Base-by-base conservation (phyloP, 2,113 vertebrate genomes). In the Gallinago media region DNA sequence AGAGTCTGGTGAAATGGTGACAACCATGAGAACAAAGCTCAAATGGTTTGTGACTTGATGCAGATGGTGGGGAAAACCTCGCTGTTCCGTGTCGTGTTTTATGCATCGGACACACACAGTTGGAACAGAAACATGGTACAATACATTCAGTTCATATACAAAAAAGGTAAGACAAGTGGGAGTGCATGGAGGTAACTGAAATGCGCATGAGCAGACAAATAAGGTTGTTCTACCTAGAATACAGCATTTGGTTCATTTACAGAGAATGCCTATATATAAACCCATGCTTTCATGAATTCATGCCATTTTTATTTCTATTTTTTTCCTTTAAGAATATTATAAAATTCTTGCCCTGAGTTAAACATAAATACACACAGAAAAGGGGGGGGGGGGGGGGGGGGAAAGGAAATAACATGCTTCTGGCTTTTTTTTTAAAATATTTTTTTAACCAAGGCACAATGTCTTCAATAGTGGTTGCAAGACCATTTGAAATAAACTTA, bases 301-400 rank as follows among this genome's bases (percentile, higher is more conserved):
- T 94, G 96, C 89, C 70, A 73, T 88, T 96, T 96, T 96, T 89
- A 78, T 94, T 95, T 46, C 34, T 84, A 29, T 73, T 36, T 87
- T 87, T 96, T 94, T 89, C 65, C 36, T 92, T 94, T 94, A 94
- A 89, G 50, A 92, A 86, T 94, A 95, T 85, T 97, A 97, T 47
- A 96, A 97, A 95, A 78, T 70, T 94, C 95, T 97, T 96, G 82
- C 91, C 89, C 81, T 98, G 92, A 92, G 84, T 96, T 96, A 93
- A 97, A 89, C 91, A 96, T 95, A 98, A 97, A 97, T 34, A 65
- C 50, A 88, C 91, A 89, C 56, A 95, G 29, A 85, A 90, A 88
- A 52, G 23, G 21, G 40, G 40, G 6, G 6, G 15, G 29, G 15
- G 44, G 31, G 9, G 5, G 15, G 29, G 15, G 44, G 31, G 9